Evolutionary conservation across 2,797 vertebrate genomes (phyloP).

Genomic region (Dendrocincla tyrannina): DNA sequence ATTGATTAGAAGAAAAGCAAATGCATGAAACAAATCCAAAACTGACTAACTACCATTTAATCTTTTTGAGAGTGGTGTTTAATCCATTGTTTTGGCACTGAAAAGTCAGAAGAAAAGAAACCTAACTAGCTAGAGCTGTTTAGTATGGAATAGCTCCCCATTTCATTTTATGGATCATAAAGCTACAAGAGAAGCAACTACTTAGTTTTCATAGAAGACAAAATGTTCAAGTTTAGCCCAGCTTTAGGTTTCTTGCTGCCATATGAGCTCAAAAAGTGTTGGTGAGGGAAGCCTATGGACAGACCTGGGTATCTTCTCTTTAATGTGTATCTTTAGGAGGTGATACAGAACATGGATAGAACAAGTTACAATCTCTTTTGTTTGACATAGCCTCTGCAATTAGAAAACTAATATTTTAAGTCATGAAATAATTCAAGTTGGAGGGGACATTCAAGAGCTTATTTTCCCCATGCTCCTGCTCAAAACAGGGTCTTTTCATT

Average conservation of each 20-base stretch:
- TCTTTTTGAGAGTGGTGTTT: not conserved
- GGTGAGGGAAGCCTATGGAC: not conserved
- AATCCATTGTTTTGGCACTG: not conserved
- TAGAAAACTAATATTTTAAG: not conserved
- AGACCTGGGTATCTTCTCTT: not conserved
- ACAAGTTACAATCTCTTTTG: not conserved
- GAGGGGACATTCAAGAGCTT: not conserved
- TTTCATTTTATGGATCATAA: not conserved
- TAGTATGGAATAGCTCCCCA: not conserved
- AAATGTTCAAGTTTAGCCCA: not conserved
- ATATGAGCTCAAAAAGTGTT: not conserved
- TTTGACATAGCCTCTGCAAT: not conserved
- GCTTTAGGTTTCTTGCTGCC: not conserved
- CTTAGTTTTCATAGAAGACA: not conserved
- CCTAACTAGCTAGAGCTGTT: not conserved
- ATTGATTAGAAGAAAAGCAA: not conserved
- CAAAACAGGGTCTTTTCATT: not conserved
- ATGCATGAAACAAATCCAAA: not conserved
- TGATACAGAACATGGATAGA: not conserved
- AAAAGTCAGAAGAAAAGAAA: not conserved
- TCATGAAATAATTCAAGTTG: not conserved
- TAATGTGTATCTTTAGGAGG: not conserved
- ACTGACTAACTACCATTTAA: not conserved
- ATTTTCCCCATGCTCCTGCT: not conserved
- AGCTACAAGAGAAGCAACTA: not conserved